phyloP scores from a whole-genome alignment of 2,888 invertebrate genomes.

The Drosophila recens region DNA sequence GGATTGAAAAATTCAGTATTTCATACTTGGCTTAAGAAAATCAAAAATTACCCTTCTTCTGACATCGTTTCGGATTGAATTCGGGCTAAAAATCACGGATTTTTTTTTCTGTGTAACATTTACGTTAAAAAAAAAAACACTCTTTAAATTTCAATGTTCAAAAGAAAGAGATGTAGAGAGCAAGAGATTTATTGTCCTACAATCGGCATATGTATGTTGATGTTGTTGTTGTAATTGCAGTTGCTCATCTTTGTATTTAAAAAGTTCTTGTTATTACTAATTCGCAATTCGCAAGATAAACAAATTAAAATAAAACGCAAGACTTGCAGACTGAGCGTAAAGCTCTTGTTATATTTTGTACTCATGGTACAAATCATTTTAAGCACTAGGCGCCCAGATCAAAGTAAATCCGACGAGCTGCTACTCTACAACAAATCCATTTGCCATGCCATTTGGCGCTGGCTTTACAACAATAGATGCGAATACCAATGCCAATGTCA shows the following conservation, averaged over 20 bases:
- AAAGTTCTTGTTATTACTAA: constrained; percentile 2
- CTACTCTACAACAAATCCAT: constrained; percentile 8
- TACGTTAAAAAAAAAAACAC: too few species aligned
- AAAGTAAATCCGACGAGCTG: constrained; percentile 7
- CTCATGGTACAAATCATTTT: constrained; percentile 29
- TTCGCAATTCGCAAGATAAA: not conserved
- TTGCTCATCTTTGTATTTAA: constrained; percentile 1
- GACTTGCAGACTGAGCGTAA: not conserved
- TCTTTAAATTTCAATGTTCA: too few species aligned
- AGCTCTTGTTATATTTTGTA: constrained; percentile 28
- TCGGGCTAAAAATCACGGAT: too few species aligned
- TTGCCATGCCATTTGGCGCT: constrained; percentile 18
- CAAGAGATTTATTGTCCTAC: too few species aligned
- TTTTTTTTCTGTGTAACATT: too few species aligned
- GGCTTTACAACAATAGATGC: constrained; percentile 19
- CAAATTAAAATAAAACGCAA: not conserved
- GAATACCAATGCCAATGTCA: constrained; percentile 11
- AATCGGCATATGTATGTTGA: not conserved
- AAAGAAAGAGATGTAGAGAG: too few species aligned
- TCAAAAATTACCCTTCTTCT: too few species aligned
- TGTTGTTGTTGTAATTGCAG: not conserved
- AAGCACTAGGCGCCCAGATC: constrained; percentile 33
- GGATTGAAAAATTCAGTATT: too few species aligned
- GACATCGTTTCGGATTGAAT: too few species aligned
- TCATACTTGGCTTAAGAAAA: too few species aligned